Conservation (phyloP, 2,888 invertebrate genomes). For the Agrochola circellaris region DNA sequence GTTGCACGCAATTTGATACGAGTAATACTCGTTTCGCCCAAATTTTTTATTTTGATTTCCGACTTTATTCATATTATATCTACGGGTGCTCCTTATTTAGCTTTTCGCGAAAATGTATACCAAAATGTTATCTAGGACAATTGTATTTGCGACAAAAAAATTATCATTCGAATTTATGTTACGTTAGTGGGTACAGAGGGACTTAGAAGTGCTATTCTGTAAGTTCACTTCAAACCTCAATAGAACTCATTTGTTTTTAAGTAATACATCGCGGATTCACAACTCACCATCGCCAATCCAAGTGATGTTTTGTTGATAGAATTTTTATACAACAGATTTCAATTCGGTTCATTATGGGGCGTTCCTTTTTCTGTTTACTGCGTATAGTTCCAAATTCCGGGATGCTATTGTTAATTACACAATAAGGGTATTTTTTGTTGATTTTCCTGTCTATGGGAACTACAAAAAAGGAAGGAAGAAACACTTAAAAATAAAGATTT, state of each 20-base stretch:
- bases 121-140: background rate
- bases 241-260: background rate
- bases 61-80: background rate
- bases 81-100: background rate
- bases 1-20: background rate
- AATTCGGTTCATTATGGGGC: background rate
- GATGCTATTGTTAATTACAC: constrained; percentile 1
- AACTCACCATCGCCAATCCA: background rate
- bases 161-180: no score
- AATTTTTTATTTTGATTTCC: background rate
- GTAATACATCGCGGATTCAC: background rate
- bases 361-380: background rate
- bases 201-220: no score
- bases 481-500: background rate
- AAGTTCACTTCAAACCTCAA: background rate
- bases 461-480: background rate
- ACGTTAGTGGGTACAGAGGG: no score
- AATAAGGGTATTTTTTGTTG: background rate
- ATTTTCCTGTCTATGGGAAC: background rate
- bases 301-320: background rate
- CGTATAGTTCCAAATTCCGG: background rate
- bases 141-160: no score
- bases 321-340: background rate
- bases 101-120: background rate
- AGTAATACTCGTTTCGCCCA: background rate